These are phyloP conservation scores for Uloborus plumipes DNA, from an alignment of 2,888 invertebrate species.

Conservation along the genomic window DNA sequence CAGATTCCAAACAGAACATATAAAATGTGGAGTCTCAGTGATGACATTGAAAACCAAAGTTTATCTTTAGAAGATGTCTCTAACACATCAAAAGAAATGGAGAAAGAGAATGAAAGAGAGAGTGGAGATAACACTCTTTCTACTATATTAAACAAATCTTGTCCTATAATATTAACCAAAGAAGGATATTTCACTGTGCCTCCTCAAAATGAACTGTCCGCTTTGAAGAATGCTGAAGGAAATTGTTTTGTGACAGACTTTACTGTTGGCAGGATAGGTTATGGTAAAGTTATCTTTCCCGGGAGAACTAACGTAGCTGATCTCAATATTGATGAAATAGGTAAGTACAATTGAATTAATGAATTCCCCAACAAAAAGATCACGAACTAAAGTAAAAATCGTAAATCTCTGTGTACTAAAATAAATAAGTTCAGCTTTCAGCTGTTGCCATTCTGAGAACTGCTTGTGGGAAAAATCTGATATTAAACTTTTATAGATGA, in stretches of 20 bases:
- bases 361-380: no score
- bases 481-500: no score
- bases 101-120: slow-evolving; percentile 74
- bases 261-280: slow-evolving; percentile 88
- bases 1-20: slow-evolving; percentile 65
- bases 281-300: slow-evolving; percentile 90
- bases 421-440: no score
- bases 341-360: slow-evolving; percentile 73
- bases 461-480: no score
- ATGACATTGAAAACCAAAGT: slow-evolving; percentile 24
- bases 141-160: no score
- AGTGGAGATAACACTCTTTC: slow-evolving; percentile 76
- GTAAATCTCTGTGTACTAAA: no score
- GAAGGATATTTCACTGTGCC: slow-evolving; percentile 94
- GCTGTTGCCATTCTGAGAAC: no score
- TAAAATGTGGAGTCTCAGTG: slow-evolving; percentile 22
- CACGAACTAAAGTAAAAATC: no score
- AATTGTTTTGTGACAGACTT: slow-evolving; percentile 87
- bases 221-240: slow-evolving; percentile 79
- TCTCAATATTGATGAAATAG: slow-evolving; percentile 87
- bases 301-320: slow-evolving; percentile 87
- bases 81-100: neutral
- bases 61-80: neutral
- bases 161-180: slow-evolving; percentile 76
- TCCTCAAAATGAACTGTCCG: slow-evolving; percentile 82